Evolutionary conservation across 2,888 invertebrate genomes (phyloP).

Genomic region (Dioctria rufipes): DNA sequence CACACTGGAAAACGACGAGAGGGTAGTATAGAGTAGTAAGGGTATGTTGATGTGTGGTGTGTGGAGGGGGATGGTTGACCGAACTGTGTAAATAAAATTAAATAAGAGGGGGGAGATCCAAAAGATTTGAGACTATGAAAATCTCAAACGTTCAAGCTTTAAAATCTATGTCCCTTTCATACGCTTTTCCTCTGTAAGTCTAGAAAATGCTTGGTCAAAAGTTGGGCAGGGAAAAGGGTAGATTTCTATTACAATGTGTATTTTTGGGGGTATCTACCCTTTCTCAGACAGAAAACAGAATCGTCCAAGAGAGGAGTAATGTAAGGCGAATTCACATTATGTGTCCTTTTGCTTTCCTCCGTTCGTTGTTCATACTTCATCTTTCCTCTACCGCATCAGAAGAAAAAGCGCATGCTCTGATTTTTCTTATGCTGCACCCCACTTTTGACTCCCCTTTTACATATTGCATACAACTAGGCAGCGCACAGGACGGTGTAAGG

Average conservation of each 20-base stretch:
- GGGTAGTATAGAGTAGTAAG: not conserved
- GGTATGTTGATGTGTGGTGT: not conserved
- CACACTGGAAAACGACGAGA: not conserved
- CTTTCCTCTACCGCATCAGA: not conserved
- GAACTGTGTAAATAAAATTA: conserved; percentile 43
- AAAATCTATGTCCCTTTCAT: conserved; percentile 12
- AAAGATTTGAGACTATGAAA: conserved; percentile 19
- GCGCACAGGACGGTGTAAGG: not conserved
- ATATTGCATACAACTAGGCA: conserved; percentile 34
- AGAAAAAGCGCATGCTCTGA: conserved; percentile 56
- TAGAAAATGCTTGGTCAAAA: not conserved
- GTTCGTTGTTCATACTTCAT: not conserved
- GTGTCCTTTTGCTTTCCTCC: not conserved
- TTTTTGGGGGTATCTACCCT: conserved; percentile 27
- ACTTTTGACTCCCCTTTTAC: conserved; percentile 38
- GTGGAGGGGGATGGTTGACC: conserved; percentile 19
- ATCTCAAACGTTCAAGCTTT: conserved; percentile 13
- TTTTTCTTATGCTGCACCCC: conserved; percentile 37
- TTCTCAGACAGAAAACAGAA: not conserved
- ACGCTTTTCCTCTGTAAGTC: not conserved
- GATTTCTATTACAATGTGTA: conserved; percentile 24
- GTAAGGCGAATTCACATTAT: conserved; percentile 56
- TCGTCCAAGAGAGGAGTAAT: conserved; percentile 52
- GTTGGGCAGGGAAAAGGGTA: conserved; percentile 11
- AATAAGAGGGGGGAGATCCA: conserved; percentile 29